Conservation (phyloP, 2,888 invertebrate species). For the Polydrusus pterygomalis region DNA sequence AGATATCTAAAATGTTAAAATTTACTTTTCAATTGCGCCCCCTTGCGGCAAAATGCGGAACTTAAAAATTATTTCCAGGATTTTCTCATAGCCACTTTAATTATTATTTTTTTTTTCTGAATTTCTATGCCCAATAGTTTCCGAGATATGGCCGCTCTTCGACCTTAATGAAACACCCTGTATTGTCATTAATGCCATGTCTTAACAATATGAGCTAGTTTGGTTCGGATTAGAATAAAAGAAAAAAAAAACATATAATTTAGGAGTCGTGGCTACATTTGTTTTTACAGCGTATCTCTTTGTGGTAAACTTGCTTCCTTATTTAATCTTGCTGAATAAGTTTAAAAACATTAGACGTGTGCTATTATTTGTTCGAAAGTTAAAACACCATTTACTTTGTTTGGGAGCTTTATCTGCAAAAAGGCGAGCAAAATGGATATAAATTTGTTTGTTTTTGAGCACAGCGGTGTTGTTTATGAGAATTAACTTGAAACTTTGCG, state of each 20-base stretch:
- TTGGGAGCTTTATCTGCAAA: conserved; percentile 37
- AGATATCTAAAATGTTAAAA: no score
- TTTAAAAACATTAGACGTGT: conserved; percentile 21
- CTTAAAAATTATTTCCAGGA: no score
- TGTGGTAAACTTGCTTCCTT: conserved; percentile 3
- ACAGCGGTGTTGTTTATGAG: conserved; percentile 59
- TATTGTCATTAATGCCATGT: no score
- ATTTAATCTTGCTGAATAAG: conserved; percentile 14
- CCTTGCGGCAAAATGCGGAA: no score
- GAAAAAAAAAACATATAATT: not conserved
- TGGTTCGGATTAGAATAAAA: not conserved
- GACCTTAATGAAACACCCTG: no score
- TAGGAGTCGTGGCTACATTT: not conserved
- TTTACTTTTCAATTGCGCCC: no score
- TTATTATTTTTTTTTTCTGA: no score
- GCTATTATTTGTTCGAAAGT: conserved; percentile 28
- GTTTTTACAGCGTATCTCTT: not conserved
- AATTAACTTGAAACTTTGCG: conserved; percentile 61
- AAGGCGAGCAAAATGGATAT: conserved; percentile 36
- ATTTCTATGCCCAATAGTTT: no score
- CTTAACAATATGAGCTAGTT: no score
- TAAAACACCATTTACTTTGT: conserved; percentile 35
- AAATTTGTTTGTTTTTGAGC: conserved; percentile 53
- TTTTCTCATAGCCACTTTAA: no score
- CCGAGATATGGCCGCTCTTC: no score